Base-by-base conservation (phyloP, 2,888 invertebrate species). In the Microctonus aethiopoides region DNA sequence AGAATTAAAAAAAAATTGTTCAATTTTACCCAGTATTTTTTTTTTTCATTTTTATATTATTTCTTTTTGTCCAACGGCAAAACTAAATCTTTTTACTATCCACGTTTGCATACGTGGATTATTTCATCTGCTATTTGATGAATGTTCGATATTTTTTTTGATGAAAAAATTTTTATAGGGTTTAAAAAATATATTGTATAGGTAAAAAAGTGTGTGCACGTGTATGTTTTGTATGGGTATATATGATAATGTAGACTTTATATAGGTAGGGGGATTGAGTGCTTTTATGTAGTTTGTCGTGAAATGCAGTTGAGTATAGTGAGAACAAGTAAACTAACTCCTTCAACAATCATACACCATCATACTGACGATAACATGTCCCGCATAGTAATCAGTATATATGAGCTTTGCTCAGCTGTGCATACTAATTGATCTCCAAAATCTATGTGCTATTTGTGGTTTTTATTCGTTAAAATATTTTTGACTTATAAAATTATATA, bases 261-360 rank as follows among this genome's bases (percentile, higher is more conserved):
- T 3, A 16, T 46, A 16, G 5, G 3, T n/a, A 16, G 46, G n/a
- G 16, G 9, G 16, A 16, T 46, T 46, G 9, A 16, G 46, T 46
- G 16, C 5, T 16, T 16, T 46, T 6, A 46, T 46, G 16, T 4
- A 46, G 16, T 32, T 32, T 34, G n/a, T 57, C 16, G 32, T 57
- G 24, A 24, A 26, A 24, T 11, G 26, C 13, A 10, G 56, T 11
- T 11, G 6, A 29, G 22, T 13, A 24, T 4, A 32, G 34, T 10
- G 57, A 26, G 54, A 54, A 54, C 54, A 54, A 54, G 54, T 54
- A n/a, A 32, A 29, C 32, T 57, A 57, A 29, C 57, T 57, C 32
- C 9, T 77, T 75, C 77, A 78, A 79, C 81, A 82, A 84, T 84
- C 82, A 79, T 75, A 75, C 16, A 46, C 80, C 79, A 79, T 83